A percentile compares a stretch with the other conserved stretches of the same genome.
Evolutionary conservation across 92 coral and sea anemone species (phyloP).

Genomic region (Scolanthus callimorphus): DNA sequence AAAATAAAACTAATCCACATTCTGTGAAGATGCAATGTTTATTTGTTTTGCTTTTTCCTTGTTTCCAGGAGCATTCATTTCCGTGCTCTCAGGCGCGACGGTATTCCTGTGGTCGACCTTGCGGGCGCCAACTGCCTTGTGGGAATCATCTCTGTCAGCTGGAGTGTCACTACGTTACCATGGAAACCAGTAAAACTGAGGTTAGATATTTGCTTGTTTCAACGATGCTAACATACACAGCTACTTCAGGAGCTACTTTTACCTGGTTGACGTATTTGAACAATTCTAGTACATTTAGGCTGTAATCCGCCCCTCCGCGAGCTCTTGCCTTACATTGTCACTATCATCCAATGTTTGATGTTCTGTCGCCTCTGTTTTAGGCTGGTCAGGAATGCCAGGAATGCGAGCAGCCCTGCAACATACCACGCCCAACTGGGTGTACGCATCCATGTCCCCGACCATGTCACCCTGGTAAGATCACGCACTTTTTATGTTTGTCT

Average conservation of each 20-base stretch:
- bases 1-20: no score
- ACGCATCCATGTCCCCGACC: constrained; percentile 66
- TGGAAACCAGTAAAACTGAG: constrained; percentile 49
- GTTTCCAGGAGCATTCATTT: constrained; percentile 60
- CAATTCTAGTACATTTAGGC: no score
- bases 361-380: no score
- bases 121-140: constrained; percentile 82
- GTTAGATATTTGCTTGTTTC: constrained; percentile 20
- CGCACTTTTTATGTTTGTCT: no score
- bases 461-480: constrained; percentile 88
- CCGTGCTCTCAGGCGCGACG: constrained; percentile 70
- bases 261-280: no score
- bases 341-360: no score
- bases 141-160: constrained; percentile 79
- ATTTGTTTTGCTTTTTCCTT: neutral
- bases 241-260: no score
- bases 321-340: no score
- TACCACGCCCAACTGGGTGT: constrained; percentile 81
- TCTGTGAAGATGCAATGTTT: neutral
- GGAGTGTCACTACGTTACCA: constrained; percentile 74
- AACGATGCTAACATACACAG: neutral
- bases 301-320: no score
- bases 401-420: constrained; percentile 86
- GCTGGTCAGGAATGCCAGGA: constrained; percentile 85
- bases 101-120: constrained; percentile 82